phyloP scores from a whole-genome alignment of 2,797 vertebrate species.

The Channallabes apus region DNA sequence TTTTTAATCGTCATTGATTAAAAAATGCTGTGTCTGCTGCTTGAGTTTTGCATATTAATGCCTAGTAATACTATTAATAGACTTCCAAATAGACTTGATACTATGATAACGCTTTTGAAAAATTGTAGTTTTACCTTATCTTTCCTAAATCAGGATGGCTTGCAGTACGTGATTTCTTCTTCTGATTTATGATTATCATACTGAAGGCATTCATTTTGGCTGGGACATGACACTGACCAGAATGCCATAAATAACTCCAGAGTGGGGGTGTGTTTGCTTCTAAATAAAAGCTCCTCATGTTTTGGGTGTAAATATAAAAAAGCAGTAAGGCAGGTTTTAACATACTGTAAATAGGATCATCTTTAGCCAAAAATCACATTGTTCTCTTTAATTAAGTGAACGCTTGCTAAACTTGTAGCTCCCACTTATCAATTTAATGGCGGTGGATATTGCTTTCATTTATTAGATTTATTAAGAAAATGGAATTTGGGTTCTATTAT shows the following conservation, averaged over 20 bases:
- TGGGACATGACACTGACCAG: background rate
- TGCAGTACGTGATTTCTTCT: background rate
- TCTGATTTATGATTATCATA: slow-evolving; percentile 1
- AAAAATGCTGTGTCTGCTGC: no score
- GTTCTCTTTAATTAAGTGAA: slow-evolving; percentile 14
- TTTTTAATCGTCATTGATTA: no score
- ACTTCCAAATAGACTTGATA: background rate
- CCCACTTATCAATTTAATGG: slow-evolving; percentile 8
- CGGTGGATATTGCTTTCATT: slow-evolving; percentile 1
- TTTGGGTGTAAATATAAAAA: slow-evolving; percentile 12
- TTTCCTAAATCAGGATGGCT: background rate
- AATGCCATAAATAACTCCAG: slow-evolving; percentile 7
- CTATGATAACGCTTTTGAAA: background rate
- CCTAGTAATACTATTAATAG: background rate
- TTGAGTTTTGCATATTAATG: background rate
- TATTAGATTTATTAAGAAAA: slow-evolving; percentile 8
- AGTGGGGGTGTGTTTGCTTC: background rate
- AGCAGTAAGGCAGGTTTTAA: background rate
- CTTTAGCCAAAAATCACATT: background rate
- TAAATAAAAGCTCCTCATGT: slow-evolving; percentile 4
- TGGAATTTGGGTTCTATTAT: slow-evolving; percentile 10
- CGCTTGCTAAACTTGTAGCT: background rate
- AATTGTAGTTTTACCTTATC: background rate
- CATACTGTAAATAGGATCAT: background rate
- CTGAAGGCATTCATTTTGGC: background rate